Percentiles rank a stretch among this genome's conserved stretches.
These are phyloP conservation scores for Sapayoa aenigma DNA, from an alignment of 2,113 vertebrate genomes.

Conservation along the genomic window DNA sequence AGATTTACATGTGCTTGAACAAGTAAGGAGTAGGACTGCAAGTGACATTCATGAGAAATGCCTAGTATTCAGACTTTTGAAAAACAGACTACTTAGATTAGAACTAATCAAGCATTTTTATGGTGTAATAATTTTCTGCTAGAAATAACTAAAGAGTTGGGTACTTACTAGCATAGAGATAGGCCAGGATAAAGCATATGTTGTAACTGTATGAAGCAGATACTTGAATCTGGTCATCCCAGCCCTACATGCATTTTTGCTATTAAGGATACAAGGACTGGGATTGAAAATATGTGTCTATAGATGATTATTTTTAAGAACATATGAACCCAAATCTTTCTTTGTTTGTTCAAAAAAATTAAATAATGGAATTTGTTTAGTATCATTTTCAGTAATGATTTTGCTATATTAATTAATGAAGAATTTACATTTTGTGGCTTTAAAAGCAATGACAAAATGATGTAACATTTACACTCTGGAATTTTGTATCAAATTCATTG, in stretches of 20 bases:
- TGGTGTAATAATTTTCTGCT: neutral
- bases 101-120: slow-evolving; percentile 16
- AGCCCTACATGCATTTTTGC: neutral
- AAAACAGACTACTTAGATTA: neutral
- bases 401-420: neutral
- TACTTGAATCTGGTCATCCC: neutral
- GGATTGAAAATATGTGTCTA: neutral
- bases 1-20: neutral
- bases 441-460: neutral
- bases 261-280: neutral
- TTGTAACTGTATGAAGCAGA: neutral
- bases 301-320: neutral
- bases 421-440: neutral
- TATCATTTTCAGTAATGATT: neutral
- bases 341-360: neutral
- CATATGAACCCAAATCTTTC: neutral
- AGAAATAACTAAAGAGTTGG: neutral
- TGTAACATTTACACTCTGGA: neutral
- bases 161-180: neutral
- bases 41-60: neutral
- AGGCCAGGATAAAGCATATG: neutral
- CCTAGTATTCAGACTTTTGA: neutral
- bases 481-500: neutral
- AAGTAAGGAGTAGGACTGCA: neutral
- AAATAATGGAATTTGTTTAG: neutral